Evolutionary conservation across 2,888 invertebrate genomes (phyloP).

Genomic region (Blastobasis adustella): DNA sequence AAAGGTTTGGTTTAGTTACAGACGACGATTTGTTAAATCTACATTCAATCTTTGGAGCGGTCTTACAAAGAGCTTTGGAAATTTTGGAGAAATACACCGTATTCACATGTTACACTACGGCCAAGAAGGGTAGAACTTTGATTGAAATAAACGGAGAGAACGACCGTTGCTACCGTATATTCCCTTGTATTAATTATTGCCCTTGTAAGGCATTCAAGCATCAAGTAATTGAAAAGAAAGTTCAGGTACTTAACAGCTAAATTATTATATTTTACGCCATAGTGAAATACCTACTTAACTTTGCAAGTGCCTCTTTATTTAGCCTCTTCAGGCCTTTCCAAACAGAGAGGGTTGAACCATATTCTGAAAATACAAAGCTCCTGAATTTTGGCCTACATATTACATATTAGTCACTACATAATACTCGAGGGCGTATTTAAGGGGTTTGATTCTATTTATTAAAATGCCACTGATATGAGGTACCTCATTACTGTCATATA

Average conservation of each 20-base stretch:
- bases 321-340: no score
- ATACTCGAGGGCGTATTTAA: no score
- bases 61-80: slow-evolving; percentile 76
- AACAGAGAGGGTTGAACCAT: no score
- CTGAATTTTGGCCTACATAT: no score
- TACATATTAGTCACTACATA: no score
- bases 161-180: slow-evolving; percentile 75
- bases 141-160: slow-evolving; percentile 75
- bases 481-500: no score
- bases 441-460: no score
- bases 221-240: slow-evolving; percentile 69
- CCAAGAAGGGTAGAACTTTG: slow-evolving; percentile 52
- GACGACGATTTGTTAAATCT: slow-evolving; percentile 72
- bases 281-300: no score
- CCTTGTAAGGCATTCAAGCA: slow-evolving; percentile 77
- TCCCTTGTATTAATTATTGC: slow-evolving; percentile 80
- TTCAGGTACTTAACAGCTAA: slow-evolving; percentile 30
- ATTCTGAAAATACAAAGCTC: no score
- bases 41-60: slow-evolving; percentile 74
- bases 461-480: no score
- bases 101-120: slow-evolving; percentile 59
- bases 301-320: no score
- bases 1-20: slow-evolving; percentile 57
- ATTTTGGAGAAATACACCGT: slow-evolving; percentile 75
- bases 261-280: no score